These are phyloP conservation scores for Dromius quadrimaculatus DNA, from an alignment of 2,888 invertebrate species.

Conservation along the genomic window DNA sequence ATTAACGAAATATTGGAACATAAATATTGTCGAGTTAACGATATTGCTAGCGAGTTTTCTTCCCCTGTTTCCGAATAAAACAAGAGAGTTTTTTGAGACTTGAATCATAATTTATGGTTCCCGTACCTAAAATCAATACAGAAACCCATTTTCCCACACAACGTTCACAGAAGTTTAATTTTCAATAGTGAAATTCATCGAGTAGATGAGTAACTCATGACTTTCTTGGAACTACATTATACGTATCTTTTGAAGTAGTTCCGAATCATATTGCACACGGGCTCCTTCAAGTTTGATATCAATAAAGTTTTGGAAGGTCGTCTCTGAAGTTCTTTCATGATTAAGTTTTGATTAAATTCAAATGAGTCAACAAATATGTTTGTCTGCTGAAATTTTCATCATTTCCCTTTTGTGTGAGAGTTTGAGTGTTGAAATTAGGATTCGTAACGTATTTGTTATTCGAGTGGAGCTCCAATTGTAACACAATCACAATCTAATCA, in stretches of 20 bases:
- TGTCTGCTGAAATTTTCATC: conserved; percentile 7
- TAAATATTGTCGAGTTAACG: conserved; percentile 38
- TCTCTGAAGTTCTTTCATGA: conserved; percentile 1
- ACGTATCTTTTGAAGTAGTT: no score
- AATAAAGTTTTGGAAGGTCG: conserved; percentile 10
- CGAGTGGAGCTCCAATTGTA: no score
- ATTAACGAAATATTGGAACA: conserved; percentile 43
- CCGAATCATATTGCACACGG: no score
- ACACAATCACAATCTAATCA: no score
- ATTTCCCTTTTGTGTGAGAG: no score
- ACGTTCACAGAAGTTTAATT: no score
- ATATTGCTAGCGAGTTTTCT: conserved; percentile 24
- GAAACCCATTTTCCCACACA: no score
- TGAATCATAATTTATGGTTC: conserved; percentile 19
- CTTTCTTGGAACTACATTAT: no score
- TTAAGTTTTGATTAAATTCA: conserved; percentile 26
- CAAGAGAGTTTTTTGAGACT: conserved; percentile 12
- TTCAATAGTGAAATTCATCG: no score
- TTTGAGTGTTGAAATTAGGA: not conserved
- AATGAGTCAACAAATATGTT: conserved; percentile 17
- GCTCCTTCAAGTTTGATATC: conserved; percentile 8
- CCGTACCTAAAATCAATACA: no score
- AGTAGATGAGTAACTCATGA: no score
- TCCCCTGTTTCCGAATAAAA: conserved; percentile 15
- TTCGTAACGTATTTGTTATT: no score